These are phyloP conservation scores for Oscheius sp. DNA, from an alignment of 1,140 invertebrate genomes.

Conservation along the genomic window DNA sequence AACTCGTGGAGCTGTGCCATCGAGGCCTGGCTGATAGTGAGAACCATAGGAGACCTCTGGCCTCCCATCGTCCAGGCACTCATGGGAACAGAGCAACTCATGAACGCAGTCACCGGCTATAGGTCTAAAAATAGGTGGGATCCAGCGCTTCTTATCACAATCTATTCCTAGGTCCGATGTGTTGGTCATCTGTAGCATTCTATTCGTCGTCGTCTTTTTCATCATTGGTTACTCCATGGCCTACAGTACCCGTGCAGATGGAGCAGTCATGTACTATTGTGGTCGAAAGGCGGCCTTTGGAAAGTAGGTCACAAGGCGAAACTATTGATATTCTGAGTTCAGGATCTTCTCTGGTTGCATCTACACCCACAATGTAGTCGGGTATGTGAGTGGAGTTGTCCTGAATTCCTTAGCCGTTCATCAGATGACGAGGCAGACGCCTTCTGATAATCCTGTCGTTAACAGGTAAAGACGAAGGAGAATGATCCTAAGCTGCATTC, in stretches of 20 bases:
- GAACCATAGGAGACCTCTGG: constrained; percentile 32
- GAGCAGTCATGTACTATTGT: constrained; percentile 32
- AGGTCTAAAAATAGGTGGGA: constrained; percentile 19
- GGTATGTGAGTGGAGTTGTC: constrained; percentile 20
- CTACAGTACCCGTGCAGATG: not conserved
- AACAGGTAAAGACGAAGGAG: constrained; percentile 21
- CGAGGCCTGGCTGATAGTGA: constrained; percentile 15
- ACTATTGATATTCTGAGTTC: not conserved
- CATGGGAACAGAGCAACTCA: constrained; percentile 22
- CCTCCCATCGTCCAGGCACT: constrained; percentile 24
- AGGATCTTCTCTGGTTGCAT: constrained; percentile 1
- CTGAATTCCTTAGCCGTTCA: constrained; percentile 11
- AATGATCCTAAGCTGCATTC: constrained; percentile 10
- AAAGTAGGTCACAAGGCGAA: constrained; percentile 11
- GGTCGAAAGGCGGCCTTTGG: constrained; percentile 24
- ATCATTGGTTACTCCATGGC: constrained; percentile 18
- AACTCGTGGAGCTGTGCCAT: constrained; percentile 17
- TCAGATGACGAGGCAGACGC: not conserved
- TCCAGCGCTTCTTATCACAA: not conserved
- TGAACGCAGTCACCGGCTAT: constrained; percentile 5
- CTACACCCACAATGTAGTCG: constrained; percentile 22
- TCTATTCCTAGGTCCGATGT: constrained; percentile 11
- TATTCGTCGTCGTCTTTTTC: constrained; percentile 15
- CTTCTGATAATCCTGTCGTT: constrained; percentile 18
- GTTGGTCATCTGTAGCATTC: constrained; percentile 10